Percentiles rank a stretch among this genome's conserved stretches.
Conservation (phyloP, 1,140 invertebrate species). For the silkworm (Bombyx mori) region DNA sequence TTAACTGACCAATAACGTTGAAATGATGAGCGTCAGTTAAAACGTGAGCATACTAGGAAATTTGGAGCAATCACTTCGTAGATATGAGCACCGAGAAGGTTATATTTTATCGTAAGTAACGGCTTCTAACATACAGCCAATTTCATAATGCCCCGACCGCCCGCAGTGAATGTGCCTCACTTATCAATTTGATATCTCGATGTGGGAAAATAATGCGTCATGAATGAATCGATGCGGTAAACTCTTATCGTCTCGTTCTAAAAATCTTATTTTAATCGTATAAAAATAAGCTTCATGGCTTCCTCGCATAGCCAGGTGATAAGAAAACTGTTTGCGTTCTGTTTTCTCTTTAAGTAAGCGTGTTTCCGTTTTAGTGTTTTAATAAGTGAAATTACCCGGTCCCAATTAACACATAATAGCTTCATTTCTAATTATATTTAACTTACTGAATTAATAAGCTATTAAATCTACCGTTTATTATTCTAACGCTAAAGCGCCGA, state of each 20-base stretch:
- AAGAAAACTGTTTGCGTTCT: too few species aligned
- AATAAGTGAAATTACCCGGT: too few species aligned
- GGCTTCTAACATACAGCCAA: slow-evolving; percentile 69
- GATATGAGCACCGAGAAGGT: slow-evolving; percentile 60
- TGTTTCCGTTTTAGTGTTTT: too few species aligned
- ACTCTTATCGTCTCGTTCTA: not conserved
- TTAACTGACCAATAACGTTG: slow-evolving; percentile 8
- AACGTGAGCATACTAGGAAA: slow-evolving; percentile 46
- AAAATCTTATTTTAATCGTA: not conserved
- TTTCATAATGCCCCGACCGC: slow-evolving; percentile 66
- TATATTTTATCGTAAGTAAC: slow-evolving; percentile 70
- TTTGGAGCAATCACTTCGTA: slow-evolving; percentile 32
- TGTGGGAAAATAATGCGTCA: slow-evolving; percentile 58
- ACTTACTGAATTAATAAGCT: not conserved
- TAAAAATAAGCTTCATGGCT: not conserved
- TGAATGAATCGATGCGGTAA: slow-evolving; percentile 31
- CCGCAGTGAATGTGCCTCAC: slow-evolving; percentile 61
- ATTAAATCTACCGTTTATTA: slow-evolving; percentile 4
- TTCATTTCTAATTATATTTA: too few species aligned
- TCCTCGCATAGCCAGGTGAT: too few species aligned
- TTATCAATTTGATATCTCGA: slow-evolving; percentile 70
- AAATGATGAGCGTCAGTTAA: slow-evolving; percentile 35
- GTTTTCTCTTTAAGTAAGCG: too few species aligned
- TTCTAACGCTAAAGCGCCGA: slow-evolving; percentile 15
- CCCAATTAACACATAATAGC: too few species aligned